phyloP scores from a whole-genome alignment of 2,113 vertebrate species.

The Anhinga anhinga region DNA sequence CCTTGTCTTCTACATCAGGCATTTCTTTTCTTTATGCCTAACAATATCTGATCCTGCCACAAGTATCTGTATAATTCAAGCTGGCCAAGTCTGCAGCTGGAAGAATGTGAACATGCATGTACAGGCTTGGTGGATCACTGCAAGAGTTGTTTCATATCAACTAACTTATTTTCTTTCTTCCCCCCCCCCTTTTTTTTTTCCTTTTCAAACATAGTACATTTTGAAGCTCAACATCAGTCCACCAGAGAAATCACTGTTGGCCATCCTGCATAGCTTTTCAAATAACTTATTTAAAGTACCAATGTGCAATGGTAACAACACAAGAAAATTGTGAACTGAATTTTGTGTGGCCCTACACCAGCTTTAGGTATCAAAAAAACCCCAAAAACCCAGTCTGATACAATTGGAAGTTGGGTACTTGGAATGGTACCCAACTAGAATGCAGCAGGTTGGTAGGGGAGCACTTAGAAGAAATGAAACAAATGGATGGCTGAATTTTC shows the following conservation, averaged over 20 bases:
- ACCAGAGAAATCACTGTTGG: not conserved
- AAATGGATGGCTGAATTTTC: not conserved
- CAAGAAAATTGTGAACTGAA: not conserved
- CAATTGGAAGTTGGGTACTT: not conserved
- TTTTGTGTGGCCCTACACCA: not conserved
- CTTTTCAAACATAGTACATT: not conserved
- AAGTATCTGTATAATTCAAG: not conserved
- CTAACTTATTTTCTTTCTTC: not conserved
- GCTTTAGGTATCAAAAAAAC: not conserved
- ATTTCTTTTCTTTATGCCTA: not conserved
- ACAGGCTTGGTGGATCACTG: not conserved
- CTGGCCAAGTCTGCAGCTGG: not conserved
- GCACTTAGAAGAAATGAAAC: not conserved
- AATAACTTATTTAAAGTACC: not conserved
- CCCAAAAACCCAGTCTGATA: not conserved
- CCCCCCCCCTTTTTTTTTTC: fast-evolving
- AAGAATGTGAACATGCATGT: not conserved
- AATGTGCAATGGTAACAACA: not conserved
- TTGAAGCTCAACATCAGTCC: not conserved
- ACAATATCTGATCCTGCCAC: not conserved
- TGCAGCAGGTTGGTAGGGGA: not conserved
- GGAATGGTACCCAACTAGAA: not conserved
- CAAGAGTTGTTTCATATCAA: not conserved
- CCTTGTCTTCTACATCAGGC: not conserved
- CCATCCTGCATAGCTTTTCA: not conserved